Base-by-base conservation (phyloP, 2,888 invertebrate species). In the Sussaba pulchella region DNA sequence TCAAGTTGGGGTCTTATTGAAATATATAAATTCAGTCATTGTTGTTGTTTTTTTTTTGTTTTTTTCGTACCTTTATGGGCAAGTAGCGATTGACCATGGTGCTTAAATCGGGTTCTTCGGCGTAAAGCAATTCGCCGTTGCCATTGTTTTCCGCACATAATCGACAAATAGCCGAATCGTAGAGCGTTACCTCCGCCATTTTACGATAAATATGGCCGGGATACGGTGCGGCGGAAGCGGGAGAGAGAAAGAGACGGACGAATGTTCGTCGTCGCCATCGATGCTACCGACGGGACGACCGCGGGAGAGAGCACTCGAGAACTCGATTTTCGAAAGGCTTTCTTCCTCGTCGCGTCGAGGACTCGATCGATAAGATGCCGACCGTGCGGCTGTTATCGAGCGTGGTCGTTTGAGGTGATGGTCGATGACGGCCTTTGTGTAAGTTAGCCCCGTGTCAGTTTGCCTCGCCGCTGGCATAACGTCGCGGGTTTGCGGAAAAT, bases 91-190 rank as follows among this genome's bases (percentile, higher is more conserved):
- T 96, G 82, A 96, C 94, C 89, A 95, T 92, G 83, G 93, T 93
- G 92, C 94, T 93, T 91, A 96, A 93, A 93, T 94, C 94, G 85
- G 93, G 93, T 85, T 94, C 87, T 19, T 86, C 85, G 8, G 93
- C 91, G 93, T 95, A 96, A 90, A 96, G 93, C 88, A 94, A 93
- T 84, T 95, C 94, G 90, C 95, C 95, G 90, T 95, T 95, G 86
- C 94, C 93, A 93, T 96, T 96, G 93, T 95, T 94, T 93, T 95
- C 95, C 19, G 95, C 96, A 93, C 96, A 96, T 92, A 96, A 94
- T 92, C 96, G 94, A 93, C 96, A 96, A 93, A 95, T 94, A 83
- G 94, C 94, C 85, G 95, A 95, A 93, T 96, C 94, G 90, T 94
- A 95, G 87, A 96, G 94, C 90, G 89, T 87, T 82, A 91, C 91